Conservation (phyloP, 2,888 invertebrate genomes). For the Oasisia sp. region DNA sequence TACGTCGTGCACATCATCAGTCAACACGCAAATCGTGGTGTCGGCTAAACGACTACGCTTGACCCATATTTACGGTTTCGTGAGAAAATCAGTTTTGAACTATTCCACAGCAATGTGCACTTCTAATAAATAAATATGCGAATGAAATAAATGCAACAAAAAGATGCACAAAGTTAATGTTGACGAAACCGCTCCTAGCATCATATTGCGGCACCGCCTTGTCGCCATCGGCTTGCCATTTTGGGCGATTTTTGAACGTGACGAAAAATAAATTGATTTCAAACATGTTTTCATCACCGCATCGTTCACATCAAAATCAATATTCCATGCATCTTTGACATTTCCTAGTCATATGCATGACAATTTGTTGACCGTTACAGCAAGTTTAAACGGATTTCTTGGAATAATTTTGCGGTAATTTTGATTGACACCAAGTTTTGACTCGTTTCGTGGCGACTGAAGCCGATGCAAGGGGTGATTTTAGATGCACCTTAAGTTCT, state of each 20-base stretch:
- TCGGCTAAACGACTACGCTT: neutral
- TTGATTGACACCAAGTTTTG: conserved; percentile 17
- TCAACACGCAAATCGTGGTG: neutral
- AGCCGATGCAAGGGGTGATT: conserved; percentile 31
- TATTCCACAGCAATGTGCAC: neutral
- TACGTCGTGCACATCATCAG: neutral
- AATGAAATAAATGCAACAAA: neutral
- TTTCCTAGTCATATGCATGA: neutral
- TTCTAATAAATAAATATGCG: neutral
- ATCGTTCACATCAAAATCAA: neutral
- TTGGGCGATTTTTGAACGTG: conserved; percentile 17
- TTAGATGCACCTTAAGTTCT: conserved; percentile 17
- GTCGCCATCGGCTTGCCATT: conserved; percentile 5
- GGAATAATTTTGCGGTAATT: conserved; percentile 12
- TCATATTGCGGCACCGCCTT: conserved; percentile 8
- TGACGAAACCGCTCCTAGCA: neutral
- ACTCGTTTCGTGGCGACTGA: conserved; percentile 29
- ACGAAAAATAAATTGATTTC: conserved; percentile 17
- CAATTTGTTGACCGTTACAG: neutral
- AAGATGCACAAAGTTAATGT: neutral
- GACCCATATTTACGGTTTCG: neutral
- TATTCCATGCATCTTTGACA: neutral
- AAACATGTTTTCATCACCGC: conserved; percentile 7
- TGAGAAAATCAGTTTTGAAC: neutral
- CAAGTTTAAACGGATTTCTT: neutral